Evolutionary conservation across 2,888 invertebrate genomes (phyloP).

Genomic region (Caenorhabditis drosophilae): DNA sequence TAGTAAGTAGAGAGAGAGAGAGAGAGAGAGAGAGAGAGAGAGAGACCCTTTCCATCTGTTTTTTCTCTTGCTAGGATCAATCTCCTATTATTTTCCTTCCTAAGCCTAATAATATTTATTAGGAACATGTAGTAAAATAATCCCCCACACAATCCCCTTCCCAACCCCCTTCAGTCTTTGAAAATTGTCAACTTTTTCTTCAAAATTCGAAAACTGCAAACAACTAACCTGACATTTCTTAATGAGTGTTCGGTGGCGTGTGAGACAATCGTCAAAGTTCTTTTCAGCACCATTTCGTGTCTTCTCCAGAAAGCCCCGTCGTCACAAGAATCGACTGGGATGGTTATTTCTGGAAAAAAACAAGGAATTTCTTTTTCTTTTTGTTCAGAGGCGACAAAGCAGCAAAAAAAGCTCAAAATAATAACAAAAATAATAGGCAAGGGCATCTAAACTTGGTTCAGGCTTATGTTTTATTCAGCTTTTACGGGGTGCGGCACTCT

Average conservation of each 20-base stretch:
- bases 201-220: background rate
- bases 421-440: constrained; percentile 2
- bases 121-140: too few species aligned
- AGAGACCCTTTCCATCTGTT: too few species aligned
- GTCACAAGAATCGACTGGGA: background rate
- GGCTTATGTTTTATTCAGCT: too few species aligned
- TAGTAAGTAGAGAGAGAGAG: too few species aligned
- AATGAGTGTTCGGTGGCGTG: background rate
- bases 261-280: constrained; percentile 6
- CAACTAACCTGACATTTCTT: constrained; percentile 2
- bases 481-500: background rate
- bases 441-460: too few species aligned
- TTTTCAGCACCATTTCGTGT: background rate
- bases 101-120: too few species aligned
- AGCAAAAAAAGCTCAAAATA: background rate
- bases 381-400: background rate
- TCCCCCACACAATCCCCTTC: too few species aligned
- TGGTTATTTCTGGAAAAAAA: background rate
- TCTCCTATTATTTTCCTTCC: too few species aligned
- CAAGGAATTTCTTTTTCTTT: background rate
- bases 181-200: background rate
- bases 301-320: too few species aligned
- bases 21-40: too few species aligned
- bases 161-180: too few species aligned
- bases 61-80: too few species aligned